A percentile compares a stretch with the other conserved stretches of the same genome.
Evolutionary conservation across 1,140 invertebrate genomes (phyloP).

Genomic region (Bicyclus anynana): DNA sequence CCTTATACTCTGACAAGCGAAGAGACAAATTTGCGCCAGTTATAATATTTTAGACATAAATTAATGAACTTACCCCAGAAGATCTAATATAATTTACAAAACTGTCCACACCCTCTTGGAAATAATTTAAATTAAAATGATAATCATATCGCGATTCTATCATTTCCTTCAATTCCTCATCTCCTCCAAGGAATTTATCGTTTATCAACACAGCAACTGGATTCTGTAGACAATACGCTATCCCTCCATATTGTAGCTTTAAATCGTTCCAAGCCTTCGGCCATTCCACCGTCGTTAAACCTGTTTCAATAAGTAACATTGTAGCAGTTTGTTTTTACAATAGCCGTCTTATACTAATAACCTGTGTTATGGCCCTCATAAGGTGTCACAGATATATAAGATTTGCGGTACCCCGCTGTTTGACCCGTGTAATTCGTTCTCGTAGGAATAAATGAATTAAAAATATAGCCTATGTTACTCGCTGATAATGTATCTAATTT

Average conservation of each 20-base stretch:
- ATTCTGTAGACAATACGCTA: conserved; percentile 46
- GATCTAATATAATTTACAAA: conserved; percentile 49
- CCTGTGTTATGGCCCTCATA: too few relatives aligned
- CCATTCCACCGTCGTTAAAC: conserved; percentile 57
- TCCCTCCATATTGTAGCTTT: conserved; percentile 45
- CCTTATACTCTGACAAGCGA: too few relatives aligned
- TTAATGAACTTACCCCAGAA: conserved; percentile 40
- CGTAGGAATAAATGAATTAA: too few relatives aligned
- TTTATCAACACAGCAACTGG: conserved; percentile 64
- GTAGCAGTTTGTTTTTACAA: not conserved
- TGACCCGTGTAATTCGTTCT: too few relatives aligned
- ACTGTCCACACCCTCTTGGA: conserved; percentile 49
- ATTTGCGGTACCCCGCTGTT: too few relatives aligned
- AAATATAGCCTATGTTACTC: too few relatives aligned
- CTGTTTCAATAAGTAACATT: conserved; percentile 27
- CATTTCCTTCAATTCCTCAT: conserved; percentile 58
- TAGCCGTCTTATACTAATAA: not conserved
- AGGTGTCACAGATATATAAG: too few relatives aligned
- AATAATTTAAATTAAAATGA: conserved; percentile 57
- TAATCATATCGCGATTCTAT: conserved; percentile 61
- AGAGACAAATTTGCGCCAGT: too few relatives aligned
- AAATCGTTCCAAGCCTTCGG: conserved; percentile 49
- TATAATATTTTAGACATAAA: too few relatives aligned
- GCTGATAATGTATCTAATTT: too few relatives aligned
- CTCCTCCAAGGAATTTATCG: conserved; percentile 66